Base-by-base conservation (phyloP, 2,888 invertebrate genomes). In the Caenorhabditis drosophilae region DNA sequence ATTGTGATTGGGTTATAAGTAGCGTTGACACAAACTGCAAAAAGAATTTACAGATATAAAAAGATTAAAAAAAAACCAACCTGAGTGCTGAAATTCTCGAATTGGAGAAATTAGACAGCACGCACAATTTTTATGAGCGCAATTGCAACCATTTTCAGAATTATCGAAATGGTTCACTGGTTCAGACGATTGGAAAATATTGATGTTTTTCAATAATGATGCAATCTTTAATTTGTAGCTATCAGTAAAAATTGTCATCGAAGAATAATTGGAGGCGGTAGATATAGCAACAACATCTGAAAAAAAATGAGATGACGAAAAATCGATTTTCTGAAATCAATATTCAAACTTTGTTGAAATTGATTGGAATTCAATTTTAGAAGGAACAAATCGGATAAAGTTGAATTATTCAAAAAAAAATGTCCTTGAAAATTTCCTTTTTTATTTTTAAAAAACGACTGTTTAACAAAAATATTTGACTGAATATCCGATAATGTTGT, bases 11-110 rank as follows among this genome's bases (percentile, higher is more conserved):
- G 80, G 20, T 85, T 73, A 61, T 85, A 85, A 4, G 84, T 82
- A 12, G 85, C 61, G 69, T 84, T 85, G 1, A 82, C 77, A 74
- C 85, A 85, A 9, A 82, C 85, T 85, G 67, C 45, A 68, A 66
- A 15, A 34, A 40, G 23, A 45, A 45, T 23, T 11, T 45, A 22
- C 1, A 12, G 16, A 2, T 35, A 51, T 15, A 15, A 4, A 11
- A 1, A 4, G 9, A 42, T 18, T 27, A 49, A 42, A 40, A 45
- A 45, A 20, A 25, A 38, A 15, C n/a, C 23, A 23, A 80, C 80
- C 70, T 23, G 57, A 61, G 52, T 81, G 77, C 27, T 72, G 56
- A 22, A 81, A 67, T 35, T 71, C 72, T 6, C 75, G 74, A 25
- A 83, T 57, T 16, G 73, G 67, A 6, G 83, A 52, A 51, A 77